A percentile compares a stretch with the other conserved stretches of the same genome.
Evolutionary conservation across 2,888 invertebrate species (phyloP).

Genomic region (Athalia circularis): DNA sequence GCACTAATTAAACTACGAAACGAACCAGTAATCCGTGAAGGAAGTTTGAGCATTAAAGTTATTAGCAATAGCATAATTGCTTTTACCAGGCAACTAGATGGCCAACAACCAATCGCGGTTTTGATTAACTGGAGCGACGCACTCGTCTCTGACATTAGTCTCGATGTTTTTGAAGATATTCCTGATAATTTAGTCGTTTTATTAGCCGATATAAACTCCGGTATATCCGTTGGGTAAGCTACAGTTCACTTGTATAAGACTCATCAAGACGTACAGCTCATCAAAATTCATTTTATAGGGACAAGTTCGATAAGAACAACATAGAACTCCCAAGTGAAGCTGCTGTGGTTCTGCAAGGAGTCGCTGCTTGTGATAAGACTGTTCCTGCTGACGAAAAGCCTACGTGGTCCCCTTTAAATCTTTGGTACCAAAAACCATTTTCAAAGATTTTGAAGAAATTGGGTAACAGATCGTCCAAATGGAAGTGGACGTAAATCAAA

Average conservation of each 20-base stretch:
- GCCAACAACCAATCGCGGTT: constrained; percentile 1
- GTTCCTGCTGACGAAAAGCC: neutral
- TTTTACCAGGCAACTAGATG: constrained; percentile 50
- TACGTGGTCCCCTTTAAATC: no score
- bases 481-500: no score
- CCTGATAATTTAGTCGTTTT: constrained; percentile 43
- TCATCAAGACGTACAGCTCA: neutral
- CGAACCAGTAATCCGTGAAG: constrained; percentile 72
- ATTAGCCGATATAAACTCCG: constrained; percentile 49
- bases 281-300: neutral
- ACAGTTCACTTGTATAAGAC: neutral
- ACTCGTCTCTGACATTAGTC: neutral
- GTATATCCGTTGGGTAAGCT: constrained; percentile 33
- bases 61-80: constrained; percentile 47
- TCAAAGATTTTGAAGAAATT: no score
- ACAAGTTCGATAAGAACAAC: neutral
- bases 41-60: constrained; percentile 64
- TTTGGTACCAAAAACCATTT: no score
- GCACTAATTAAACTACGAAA: constrained; percentile 68
- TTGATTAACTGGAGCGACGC: constrained; percentile 31
- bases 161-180: constrained; percentile 10
- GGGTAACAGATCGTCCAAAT: no score
- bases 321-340: constrained; percentile 22
- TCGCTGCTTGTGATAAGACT: neutral
- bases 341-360: constrained; percentile 26